Percentiles rank a stretch among this genome's conserved stretches.
Evolutionary conservation across 2,113 vertebrate genomes (phyloP).

Genomic region (Fregata magnificens): DNA sequence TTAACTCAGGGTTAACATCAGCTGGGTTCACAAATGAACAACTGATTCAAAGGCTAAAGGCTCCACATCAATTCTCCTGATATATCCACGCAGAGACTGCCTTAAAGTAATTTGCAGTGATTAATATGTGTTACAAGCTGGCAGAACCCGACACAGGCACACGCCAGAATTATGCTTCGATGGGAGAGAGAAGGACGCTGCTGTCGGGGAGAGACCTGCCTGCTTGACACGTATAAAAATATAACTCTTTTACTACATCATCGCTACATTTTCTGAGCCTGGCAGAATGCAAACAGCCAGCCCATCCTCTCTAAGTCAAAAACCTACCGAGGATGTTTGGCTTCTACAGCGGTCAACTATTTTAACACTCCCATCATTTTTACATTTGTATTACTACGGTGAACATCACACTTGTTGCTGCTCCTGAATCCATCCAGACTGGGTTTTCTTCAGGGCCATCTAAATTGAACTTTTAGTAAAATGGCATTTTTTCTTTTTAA

Average conservation of each 20-base stretch:
- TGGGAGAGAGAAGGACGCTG: background rate
- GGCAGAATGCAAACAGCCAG: background rate
- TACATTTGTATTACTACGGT: background rate
- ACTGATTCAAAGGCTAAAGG: background rate
- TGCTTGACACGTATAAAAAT: background rate
- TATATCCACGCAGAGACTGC: rapidly evolving
- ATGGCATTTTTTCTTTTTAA: background rate
- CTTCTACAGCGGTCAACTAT: background rate
- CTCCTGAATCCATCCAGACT: background rate
- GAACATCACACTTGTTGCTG: background rate
- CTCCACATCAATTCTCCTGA: background rate
- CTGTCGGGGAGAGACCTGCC: background rate
- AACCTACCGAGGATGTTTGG: background rate
- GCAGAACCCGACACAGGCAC: background rate
- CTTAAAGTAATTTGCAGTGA: background rate
- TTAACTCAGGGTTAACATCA: background rate
- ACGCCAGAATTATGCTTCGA: rapidly evolving
- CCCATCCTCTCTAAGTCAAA: background rate
- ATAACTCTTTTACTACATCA: background rate
- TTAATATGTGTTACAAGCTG: background rate
- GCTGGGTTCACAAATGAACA: background rate
- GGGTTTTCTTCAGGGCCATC: background rate
- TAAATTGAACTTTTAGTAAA: background rate
- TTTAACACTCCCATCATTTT: background rate
- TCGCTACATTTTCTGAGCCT: background rate